Conservation (phyloP, 2,113 vertebrate genomes). For the Datnioides undecimradiatus region DNA sequence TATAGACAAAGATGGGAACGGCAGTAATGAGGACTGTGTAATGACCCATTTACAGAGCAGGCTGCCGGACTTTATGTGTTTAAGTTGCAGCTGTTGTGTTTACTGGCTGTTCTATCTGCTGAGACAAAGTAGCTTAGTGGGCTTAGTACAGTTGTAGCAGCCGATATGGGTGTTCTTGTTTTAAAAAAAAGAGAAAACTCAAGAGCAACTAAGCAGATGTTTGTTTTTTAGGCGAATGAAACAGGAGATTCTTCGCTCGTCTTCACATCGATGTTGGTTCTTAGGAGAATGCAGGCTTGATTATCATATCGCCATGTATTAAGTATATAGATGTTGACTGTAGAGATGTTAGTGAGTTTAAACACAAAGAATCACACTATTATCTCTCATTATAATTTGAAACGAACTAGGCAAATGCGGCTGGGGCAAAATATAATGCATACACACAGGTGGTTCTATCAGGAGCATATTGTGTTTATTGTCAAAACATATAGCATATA, state of each 20-base stretch:
- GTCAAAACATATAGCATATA: slow-evolving; percentile 6
- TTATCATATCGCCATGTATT: not conserved
- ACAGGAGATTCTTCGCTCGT: not conserved
- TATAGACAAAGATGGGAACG: not conserved
- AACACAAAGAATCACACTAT: not conserved
- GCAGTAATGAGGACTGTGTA: slow-evolving; percentile 1
- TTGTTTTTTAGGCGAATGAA: not conserved
- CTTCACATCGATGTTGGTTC: not conserved
- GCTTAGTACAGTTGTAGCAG: not conserved
- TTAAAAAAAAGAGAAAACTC: not conserved
- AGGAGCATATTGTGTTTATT: slow-evolving; percentile 47
- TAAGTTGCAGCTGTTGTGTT: not conserved
- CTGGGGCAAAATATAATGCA: not conserved
- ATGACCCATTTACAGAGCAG: not conserved
- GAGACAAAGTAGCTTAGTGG: slow-evolving; percentile 28
- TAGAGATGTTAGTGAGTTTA: not conserved
- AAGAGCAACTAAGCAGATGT: not conserved
- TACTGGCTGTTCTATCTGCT: not conserved
- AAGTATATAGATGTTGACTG: not conserved
- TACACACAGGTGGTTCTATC: not conserved
- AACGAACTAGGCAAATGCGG: not conserved
- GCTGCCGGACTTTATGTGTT: not conserved
- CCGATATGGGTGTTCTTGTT: not conserved
- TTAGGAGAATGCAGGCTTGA: not conserved
- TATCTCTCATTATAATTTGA: too few relatives aligned